These are phyloP conservation scores for Thereva unica DNA, from an alignment of 2,888 invertebrate species.

Conservation along the genomic window DNA sequence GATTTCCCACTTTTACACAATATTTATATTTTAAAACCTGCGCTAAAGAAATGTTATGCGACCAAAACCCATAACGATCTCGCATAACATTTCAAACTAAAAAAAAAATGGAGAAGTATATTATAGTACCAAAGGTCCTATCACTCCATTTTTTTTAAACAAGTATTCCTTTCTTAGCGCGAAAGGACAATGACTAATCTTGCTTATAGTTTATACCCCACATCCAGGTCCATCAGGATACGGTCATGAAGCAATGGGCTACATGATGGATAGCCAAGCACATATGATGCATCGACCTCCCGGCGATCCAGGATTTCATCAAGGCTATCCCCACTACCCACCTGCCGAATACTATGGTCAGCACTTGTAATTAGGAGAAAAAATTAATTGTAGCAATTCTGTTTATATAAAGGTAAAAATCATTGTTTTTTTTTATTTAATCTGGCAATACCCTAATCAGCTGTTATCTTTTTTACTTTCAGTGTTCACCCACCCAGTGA, in stretches of 20 bases:
- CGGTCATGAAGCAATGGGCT: constrained; percentile 96
- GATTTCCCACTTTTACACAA: too few relatives aligned
- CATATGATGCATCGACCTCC: constrained; percentile 97
- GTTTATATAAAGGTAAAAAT: constrained; percentile 28
- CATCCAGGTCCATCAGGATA: constrained; percentile 95
- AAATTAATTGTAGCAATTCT: constrained; percentile 29
- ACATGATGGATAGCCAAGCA: constrained; percentile 96
- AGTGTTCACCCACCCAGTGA: constrained; percentile 31
- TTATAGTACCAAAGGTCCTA: too few relatives aligned
- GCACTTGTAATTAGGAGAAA: constrained; percentile 73
- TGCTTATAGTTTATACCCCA: constrained; percentile 77
- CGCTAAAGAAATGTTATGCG: not conserved
- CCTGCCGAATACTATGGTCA: constrained; percentile 93
- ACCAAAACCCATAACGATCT: not conserved
- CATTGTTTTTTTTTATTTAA: not conserved
- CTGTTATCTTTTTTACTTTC: constrained; percentile 1
- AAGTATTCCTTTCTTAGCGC: constrained; percentile 25
- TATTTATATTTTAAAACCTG: not conserved
- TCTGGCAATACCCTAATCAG: not conserved
- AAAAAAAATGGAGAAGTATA: too few relatives aligned
- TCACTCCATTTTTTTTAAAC: not conserved
- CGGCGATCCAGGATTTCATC: constrained; percentile 90
- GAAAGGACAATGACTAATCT: constrained; percentile 41
- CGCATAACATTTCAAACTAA: too few relatives aligned
- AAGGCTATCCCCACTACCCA: constrained; percentile 87